These are phyloP conservation scores for Ichneumoninae sp. DNA, from an alignment of 2,888 invertebrate genomes.

Conservation along the genomic window DNA sequence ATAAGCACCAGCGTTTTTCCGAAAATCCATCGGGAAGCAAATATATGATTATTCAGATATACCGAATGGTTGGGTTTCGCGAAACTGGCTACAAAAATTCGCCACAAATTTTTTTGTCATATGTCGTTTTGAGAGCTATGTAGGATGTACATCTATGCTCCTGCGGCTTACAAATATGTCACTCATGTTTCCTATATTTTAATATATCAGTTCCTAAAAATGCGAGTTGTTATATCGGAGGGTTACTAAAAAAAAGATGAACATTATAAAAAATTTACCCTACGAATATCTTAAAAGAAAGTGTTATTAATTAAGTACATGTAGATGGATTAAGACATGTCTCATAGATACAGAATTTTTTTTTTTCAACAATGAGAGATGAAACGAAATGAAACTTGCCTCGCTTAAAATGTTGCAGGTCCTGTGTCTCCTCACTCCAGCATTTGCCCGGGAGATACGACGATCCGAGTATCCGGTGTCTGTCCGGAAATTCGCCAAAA, in stretches of 20 bases:
- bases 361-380: no score
- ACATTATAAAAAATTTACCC: no score
- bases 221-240: no score
- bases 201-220: no score
- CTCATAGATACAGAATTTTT: not conserved
- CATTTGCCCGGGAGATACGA: conserved; percentile 67
- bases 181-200: no score
- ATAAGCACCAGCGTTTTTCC: no score
- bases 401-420: conserved; percentile 40
- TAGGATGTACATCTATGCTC: no score
- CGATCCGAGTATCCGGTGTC: conserved; percentile 47
- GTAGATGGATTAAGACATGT: not conserved
- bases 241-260: no score
- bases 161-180: no score
- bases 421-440: conserved; percentile 38
- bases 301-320: not conserved
- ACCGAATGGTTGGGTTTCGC: not conserved
- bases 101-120: not conserved
- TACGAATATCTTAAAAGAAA: not conserved
- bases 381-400: not conserved
- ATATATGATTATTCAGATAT: no score
- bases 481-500: conserved; percentile 39
- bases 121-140: no score
- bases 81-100: not conserved
- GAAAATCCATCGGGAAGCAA: no score